A percentile compares a stretch with the other conserved stretches of the same genome.
Conservation (phyloP, 2,797 vertebrate genomes). For the Periparus ater region DNA sequence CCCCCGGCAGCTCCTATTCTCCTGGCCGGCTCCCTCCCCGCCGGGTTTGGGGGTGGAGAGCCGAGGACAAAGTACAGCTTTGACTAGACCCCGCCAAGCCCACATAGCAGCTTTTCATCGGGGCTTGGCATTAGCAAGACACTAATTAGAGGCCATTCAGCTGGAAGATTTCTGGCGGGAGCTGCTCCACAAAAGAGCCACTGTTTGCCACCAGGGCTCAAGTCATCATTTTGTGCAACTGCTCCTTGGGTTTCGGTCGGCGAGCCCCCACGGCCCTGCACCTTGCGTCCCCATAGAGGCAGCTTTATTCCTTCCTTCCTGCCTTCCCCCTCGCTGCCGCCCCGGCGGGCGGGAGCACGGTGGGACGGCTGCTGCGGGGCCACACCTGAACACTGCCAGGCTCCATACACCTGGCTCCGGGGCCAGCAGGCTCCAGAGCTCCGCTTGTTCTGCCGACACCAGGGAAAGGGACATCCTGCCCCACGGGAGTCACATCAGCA, state of each 20-base stretch:
- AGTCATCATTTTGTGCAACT: slow-evolving; percentile 58
- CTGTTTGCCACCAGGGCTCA: slow-evolving; percentile 59
- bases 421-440: background rate
- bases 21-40: slow-evolving; percentile 40
- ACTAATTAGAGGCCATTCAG: slow-evolving; percentile 76
- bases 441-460: rapidly evolving
- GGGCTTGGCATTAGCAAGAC: slow-evolving; percentile 66
- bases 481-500: background rate
- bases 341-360: background rate
- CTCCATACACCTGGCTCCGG: background rate
- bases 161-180: slow-evolving; percentile 67
- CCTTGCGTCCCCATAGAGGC: slow-evolving; percentile 52
- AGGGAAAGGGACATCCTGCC: background rate
- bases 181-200: slow-evolving; percentile 51
- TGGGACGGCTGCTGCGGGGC: background rate
- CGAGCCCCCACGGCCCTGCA: slow-evolving; percentile 42
- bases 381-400: background rate
- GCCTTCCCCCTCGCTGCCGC: background rate
- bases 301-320: slow-evolving; percentile 67
- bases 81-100: slow-evolving; percentile 58
- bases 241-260: slow-evolving; percentile 61
- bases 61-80: slow-evolving; percentile 69
- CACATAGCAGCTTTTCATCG: slow-evolving; percentile 73
- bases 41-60: slow-evolving; percentile 46
- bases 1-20: slow-evolving; percentile 46